These are phyloP conservation scores for Holacanthella duospinosa DNA, from an alignment of 2,888 invertebrate species.

Conservation along the genomic window DNA sequence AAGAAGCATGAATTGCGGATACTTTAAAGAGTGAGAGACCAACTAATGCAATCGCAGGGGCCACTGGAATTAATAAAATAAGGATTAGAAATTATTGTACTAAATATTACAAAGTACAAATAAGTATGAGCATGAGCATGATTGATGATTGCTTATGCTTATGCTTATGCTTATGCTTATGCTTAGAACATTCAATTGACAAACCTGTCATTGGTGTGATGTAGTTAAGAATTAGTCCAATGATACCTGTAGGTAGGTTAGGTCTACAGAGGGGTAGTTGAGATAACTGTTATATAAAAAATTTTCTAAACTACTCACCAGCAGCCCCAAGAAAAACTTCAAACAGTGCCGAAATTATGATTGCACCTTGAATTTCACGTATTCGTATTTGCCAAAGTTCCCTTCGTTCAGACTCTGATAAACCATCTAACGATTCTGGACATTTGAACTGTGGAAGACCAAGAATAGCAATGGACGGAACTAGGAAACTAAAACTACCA, in stretches of 20 bases:
- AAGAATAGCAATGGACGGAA: constrained; percentile 65
- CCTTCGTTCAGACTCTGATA: constrained; percentile 50
- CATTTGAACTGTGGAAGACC: constrained; percentile 62
- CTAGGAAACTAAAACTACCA: constrained; percentile 67
- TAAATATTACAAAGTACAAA: too few relatives aligned
- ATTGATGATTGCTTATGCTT: too few relatives aligned
- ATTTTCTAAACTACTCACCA: too few relatives aligned
- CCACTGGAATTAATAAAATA: constrained; percentile 39
- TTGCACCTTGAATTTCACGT: constrained; percentile 72
- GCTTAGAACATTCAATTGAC: too few relatives aligned
- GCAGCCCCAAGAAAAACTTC: constrained; percentile 59
- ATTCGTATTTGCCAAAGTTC: constrained; percentile 63
- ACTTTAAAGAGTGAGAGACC: constrained; percentile 45
- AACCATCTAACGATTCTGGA: constrained; percentile 45
- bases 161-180: too few relatives aligned
- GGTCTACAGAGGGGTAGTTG: not conserved
- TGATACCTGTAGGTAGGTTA: constrained; percentile 39
- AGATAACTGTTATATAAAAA: too few relatives aligned
- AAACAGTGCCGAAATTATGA: constrained; percentile 63
- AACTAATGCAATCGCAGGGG: constrained; percentile 45
- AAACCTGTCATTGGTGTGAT: constrained; percentile 44
- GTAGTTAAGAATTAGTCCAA: constrained; percentile 42
- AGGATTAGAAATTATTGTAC: not conserved
- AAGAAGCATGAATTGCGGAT: constrained; percentile 42
- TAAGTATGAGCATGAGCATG: too few relatives aligned